Base-by-base conservation (phyloP, 1,140 invertebrate species). In the Thereuonema tuberculata region DNA sequence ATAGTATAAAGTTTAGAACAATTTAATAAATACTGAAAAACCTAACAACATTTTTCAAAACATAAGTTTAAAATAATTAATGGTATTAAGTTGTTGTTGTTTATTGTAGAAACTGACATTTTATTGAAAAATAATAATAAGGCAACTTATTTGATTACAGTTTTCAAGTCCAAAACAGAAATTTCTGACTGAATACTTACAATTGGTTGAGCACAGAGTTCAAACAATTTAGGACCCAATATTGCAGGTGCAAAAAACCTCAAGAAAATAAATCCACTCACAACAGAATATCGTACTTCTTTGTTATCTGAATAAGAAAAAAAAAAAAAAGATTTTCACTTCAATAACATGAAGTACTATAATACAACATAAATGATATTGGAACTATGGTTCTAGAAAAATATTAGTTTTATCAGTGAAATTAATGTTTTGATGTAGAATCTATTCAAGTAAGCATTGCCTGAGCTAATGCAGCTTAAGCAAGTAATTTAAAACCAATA, bases 181-280 rank as follows among this genome's bases (percentile, higher is more conserved):
- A n/a, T n/a, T n/a, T n/a, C n/a, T n/a, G n/a, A n/a, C n/a, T n/a
- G n/a, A n/a, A n/a, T 43, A 80, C 84, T 85, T 76, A 89, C 86
- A 77, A 89, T 83, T 74, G 84, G 84, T 75, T 88, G 87, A 49
- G 82, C 84, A 37, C 86, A 89, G 66, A 96, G 79, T 72, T 92
- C 89, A 75, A 94, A 95, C 37, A 93, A 78, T 68, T 86, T 81
- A 48, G 92, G 92, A 49, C 89, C 89, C 61, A 95, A 78, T 67
- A 96, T 93, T 48, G 92, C 92, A 21, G 92, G 89, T 47, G 91
- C 90, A 73, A 95, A 95, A 77, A 95, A 95, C 61, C 92, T 73
- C 67, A 96, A 80, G 75, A 96, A 94, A 66, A 96, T 89, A 76
- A 96, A 96, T 26, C 90, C 89, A 58, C 89, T 93, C 25, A 96